Evolutionary conservation across 2,113 vertebrate genomes (phyloP).

Genomic region (Poeciliopsis occidentalis): DNA sequence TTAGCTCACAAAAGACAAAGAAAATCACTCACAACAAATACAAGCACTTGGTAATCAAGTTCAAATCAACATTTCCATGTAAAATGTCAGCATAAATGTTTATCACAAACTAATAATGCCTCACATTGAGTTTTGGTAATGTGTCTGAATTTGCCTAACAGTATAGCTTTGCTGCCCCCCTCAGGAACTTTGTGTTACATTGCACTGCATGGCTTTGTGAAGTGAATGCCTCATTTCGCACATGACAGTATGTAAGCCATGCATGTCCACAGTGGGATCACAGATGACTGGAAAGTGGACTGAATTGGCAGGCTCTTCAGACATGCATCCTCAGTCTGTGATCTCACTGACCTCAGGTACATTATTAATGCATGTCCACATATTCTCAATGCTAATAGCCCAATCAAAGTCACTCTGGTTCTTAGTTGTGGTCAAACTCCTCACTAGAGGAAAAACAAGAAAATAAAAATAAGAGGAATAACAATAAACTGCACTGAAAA

Average conservation of each 20-base stretch:
- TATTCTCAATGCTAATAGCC: slow-evolving; percentile 18
- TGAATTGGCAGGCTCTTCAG: slow-evolving; percentile 9
- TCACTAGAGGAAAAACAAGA: background rate
- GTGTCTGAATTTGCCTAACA: slow-evolving; percentile 22
- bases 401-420: slow-evolving; percentile 1
- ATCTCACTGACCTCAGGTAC: slow-evolving; percentile 18
- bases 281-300: slow-evolving; percentile 17
- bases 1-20: background rate
- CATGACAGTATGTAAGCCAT: slow-evolving; percentile 33
- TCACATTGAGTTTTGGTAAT: slow-evolving; percentile 39
- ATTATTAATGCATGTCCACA: slow-evolving; percentile 13
- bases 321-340: slow-evolving; percentile 30
- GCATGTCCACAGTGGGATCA: slow-evolving; percentile 16
- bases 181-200: slow-evolving; percentile 26
- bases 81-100: background rate
- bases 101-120: slow-evolving; percentile 32
- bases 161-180: slow-evolving; percentile 46
- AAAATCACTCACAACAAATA: background rate
- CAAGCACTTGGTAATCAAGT: background rate
- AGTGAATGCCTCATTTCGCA: slow-evolving; percentile 41
- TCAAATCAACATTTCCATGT: background rate
- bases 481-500: background rate
- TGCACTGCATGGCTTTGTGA: slow-evolving; percentile 31
- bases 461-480: background rate
- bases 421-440: background rate